Base-by-base conservation (phyloP, 2,113 vertebrate genomes). In the Caretta caretta region DNA sequence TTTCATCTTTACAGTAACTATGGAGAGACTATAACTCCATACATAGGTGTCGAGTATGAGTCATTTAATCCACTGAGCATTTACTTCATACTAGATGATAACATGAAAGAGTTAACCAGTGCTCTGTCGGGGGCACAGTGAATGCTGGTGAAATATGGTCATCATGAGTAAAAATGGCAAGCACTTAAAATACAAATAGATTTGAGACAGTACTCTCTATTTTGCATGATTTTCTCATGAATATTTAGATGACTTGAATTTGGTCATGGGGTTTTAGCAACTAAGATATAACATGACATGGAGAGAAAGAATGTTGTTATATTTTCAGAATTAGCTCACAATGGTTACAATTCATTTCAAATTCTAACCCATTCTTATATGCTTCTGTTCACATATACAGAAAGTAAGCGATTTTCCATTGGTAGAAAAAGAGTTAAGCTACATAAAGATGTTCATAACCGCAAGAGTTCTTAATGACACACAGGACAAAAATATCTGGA, bases 381-480 rank as follows among this genome's bases (percentile, higher is more conserved):
- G 79, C 20, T 51, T n/a, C n/a, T 51, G 35, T 24, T 81, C 50
- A 82, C 51, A 54, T 56, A 82, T 8, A 54, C 75, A 91, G 38
- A 59, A 88, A 46, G 6, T 89, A 51, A 86, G 53, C 80, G 80
- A 14, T 93, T 90, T 83, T 46, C 48, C 69, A 57, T 17, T 95
- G 80, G 94, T 92, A 88, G 88, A 92, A 90, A 22, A 5, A 89
- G 93, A 75, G 81, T 94, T 95, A 89, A 93, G 88, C 91, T 90
- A 42, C 42, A 31, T 86, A 91, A 83, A 80, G 10, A 87, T 85
- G 86, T 90, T 24, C 51, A 81, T 91, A 92, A 50, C 7, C 42
- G 87, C 93, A 83, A 46, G 31, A 65, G 92, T 96, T 93, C 90
- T 93, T 89, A 96, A 89, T 94, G 97, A 90, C 8, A 50, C 5